phyloP scores from a whole-genome alignment of 1,140 invertebrate species.

The Eupristina koningsbergeri region DNA sequence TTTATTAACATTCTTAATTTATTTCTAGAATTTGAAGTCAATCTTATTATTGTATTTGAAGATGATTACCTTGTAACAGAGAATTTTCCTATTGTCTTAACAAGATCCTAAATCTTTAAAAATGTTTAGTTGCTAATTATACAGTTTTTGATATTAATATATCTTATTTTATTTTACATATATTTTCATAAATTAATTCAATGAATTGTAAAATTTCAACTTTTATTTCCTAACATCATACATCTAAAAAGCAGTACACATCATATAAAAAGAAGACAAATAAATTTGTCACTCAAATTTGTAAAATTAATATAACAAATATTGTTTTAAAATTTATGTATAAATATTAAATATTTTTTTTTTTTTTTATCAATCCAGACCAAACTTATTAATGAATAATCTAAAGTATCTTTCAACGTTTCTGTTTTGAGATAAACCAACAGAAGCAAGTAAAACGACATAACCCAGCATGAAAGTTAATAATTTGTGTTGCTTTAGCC shows the following conservation, averaged over 20 bases:
- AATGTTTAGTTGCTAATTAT: slow-evolving; percentile 43
- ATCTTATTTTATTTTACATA: slow-evolving; percentile 43
- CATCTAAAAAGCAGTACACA: slow-evolving; percentile 24
- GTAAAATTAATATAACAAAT: too few relatives aligned
- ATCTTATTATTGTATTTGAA: slow-evolving; percentile 93
- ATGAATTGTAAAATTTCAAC: slow-evolving; percentile 36
- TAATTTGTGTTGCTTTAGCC: slow-evolving; percentile 71
- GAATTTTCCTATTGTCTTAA: slow-evolving; percentile 92
- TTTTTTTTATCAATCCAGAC: slow-evolving; percentile 58
- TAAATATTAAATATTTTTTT: too few relatives aligned
- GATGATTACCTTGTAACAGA: slow-evolving; percentile 96
- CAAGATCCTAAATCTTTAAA: slow-evolving; percentile 71
- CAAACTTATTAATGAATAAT: slow-evolving; percentile 68
- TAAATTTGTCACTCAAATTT: slow-evolving; percentile 47
- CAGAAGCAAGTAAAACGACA: slow-evolving; percentile 69
- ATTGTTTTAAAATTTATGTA: too few relatives aligned
- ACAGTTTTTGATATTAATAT: slow-evolving; percentile 38
- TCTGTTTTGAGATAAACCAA: slow-evolving; percentile 71
- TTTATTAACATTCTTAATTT: slow-evolving; percentile 50
- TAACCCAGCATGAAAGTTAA: slow-evolving; percentile 71
- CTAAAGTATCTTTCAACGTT: slow-evolving; percentile 70
- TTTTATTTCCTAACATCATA: slow-evolving; percentile 28
- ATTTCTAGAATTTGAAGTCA: slow-evolving; percentile 97
- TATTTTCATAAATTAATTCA: slow-evolving; percentile 50
- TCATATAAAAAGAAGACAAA: slow-evolving; percentile 47